Conservation (phyloP, 1,140 invertebrate genomes). For the Rhopalosiphum maidis region DNA sequence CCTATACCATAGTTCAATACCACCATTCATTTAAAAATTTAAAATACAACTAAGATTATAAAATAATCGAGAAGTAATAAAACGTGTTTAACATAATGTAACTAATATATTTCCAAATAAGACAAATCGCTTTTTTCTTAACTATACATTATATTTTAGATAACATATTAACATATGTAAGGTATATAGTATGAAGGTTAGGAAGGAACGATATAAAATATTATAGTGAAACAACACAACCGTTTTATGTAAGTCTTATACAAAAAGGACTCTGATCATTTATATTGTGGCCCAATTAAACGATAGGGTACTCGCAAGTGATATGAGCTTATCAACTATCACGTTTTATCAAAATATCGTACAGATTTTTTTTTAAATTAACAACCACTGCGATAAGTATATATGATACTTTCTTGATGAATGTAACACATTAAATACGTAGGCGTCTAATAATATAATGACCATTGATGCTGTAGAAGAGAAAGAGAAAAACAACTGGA, state of each 20-base stretch:
- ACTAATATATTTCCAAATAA: background rate
- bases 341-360: background rate
- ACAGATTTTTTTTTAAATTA: background rate
- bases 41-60: background rate
- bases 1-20: background rate
- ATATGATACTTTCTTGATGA: background rate
- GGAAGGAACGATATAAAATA: background rate
- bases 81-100: background rate
- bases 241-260: background rate
- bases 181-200: background rate
- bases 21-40: background rate
- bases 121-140: background rate
- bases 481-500: conserved; percentile 40
- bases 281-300: background rate
- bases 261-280: conserved; percentile 5
- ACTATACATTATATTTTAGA: background rate
- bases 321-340: background rate
- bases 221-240: background rate
- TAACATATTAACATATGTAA: background rate
- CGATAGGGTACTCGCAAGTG: background rate
- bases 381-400: background rate
- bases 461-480: background rate
- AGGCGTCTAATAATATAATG: conserved; percentile 28
- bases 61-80: background rate
- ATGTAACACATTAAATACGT: background rate